A percentile compares a stretch with the other conserved stretches of the same genome.
phyloP scores from a whole-genome alignment of 2,113 vertebrate species.

The Cryptomyrus ogoouensis region DNA sequence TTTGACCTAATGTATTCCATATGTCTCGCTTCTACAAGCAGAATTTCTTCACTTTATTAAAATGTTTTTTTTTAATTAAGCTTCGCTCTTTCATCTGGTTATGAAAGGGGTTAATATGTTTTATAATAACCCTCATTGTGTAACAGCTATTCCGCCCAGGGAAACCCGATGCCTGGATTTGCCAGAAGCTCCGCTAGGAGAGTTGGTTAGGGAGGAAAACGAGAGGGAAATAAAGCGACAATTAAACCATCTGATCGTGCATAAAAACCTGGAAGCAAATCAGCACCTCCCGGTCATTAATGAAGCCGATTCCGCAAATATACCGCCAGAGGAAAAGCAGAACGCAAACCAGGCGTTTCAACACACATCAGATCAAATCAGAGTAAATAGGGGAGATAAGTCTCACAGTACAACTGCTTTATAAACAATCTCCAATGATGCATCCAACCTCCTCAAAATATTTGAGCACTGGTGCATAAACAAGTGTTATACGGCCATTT shows the following conservation, averaged over 20 bases:
- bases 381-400: background rate
- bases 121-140: slow-evolving; percentile 8
- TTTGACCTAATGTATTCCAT: background rate
- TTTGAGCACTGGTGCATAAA: background rate
- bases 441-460: background rate
- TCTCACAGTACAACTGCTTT: background rate
- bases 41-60: background rate
- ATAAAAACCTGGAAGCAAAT: background rate
- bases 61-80: background rate
- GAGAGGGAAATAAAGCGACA: background rate
- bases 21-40: background rate
- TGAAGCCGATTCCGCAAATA: background rate
- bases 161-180: slow-evolving; percentile 5
- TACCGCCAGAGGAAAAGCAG: background rate
- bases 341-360: background rate
- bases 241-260: background rate
- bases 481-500: background rate
- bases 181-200: background rate
- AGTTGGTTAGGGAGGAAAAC: background rate
- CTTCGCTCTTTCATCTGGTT: background rate
- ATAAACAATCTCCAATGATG: background rate
- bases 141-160: background rate
- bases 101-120: background rate
- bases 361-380: background rate
- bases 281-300: background rate